These are phyloP conservation scores for Poecilia latipinna DNA, from an alignment of 2,113 vertebrate genomes.

Conservation along the genomic window DNA sequence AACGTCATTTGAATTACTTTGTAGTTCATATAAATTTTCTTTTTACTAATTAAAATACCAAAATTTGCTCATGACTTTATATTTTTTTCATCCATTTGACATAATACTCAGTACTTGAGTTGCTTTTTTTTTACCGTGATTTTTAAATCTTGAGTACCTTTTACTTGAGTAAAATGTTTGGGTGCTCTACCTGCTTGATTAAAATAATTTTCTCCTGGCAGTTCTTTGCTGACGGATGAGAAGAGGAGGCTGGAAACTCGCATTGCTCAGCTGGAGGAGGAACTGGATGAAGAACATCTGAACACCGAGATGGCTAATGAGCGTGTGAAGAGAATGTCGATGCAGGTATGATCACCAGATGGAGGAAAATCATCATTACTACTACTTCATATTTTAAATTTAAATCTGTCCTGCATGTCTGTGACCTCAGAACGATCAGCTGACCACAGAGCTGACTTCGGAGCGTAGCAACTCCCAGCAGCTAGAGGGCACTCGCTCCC, in stretches of 20 bases:
- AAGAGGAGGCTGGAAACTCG: conserved; percentile 91
- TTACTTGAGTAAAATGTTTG: too few species aligned
- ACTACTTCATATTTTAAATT: background rate
- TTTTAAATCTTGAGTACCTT: too few species aligned
- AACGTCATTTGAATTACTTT: too few species aligned
- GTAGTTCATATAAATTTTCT: too few species aligned
- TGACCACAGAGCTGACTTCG: conserved; percentile 86
- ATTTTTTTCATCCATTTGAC: too few species aligned
- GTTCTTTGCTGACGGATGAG: conserved; percentile 81
- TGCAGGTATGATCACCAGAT: conserved; percentile 68
- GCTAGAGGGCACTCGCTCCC: conserved; percentile 89
- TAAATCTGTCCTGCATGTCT: background rate
- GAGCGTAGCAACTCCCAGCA: conserved; percentile 90
- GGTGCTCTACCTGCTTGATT: background rate
- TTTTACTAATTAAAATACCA: too few species aligned
- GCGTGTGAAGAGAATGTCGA: conserved; percentile 68
- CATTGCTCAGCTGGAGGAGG: conserved; percentile 93
- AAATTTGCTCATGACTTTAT: too few species aligned
- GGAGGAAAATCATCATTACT: background rate
- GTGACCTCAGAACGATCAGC: conserved; percentile 85
- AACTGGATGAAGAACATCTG: conserved; percentile 93
- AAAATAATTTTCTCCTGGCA: conserved; percentile 19
- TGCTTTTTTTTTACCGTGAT: too few species aligned
- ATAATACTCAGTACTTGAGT: too few species aligned
- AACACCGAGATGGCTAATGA: conserved; percentile 92